These are phyloP conservation scores for Alloscopus bannaensis DNA, from an alignment of 2,888 invertebrate genomes.

Conservation along the genomic window DNA sequence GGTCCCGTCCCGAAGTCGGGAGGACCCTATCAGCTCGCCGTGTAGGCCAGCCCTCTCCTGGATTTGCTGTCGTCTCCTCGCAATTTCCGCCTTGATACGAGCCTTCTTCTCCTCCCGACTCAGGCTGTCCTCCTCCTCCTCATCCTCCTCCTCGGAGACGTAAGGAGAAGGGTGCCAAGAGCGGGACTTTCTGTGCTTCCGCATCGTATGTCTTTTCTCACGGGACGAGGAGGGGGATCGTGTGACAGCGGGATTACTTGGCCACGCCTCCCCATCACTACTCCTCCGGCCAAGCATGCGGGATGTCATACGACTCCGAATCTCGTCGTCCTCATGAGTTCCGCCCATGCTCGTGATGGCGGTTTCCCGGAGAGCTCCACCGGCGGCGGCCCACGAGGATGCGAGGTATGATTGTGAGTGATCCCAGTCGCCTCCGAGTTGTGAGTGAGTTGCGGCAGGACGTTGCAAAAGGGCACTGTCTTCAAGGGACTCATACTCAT, in stretches of 20 bases:
- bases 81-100: slow-evolving; percentile 80
- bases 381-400: slow-evolving; percentile 75
- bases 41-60: slow-evolving; percentile 79
- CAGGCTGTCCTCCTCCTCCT: slow-evolving; percentile 78
- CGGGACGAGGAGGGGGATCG: slow-evolving; percentile 57
- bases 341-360: slow-evolving; percentile 75
- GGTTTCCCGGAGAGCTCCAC: slow-evolving; percentile 75
- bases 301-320: slow-evolving; percentile 69
- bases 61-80: slow-evolving; percentile 79
- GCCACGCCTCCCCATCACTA: slow-evolving; percentile 72
- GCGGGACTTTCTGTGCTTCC: slow-evolving; percentile 75
- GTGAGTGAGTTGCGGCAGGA: slow-evolving; percentile 63
- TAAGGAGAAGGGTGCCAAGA: slow-evolving; percentile 79
- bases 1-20: slow-evolving; percentile 74
- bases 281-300: slow-evolving; percentile 69
- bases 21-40: slow-evolving; percentile 77
- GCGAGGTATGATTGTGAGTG: slow-evolving; percentile 75
- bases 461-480: slow-evolving; percentile 73
- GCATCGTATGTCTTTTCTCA: slow-evolving; percentile 73
- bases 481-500: slow-evolving; percentile 76
- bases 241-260: slow-evolving; percentile 44
- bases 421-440: slow-evolving; percentile 74
- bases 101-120: slow-evolving; percentile 79
- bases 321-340: slow-evolving; percentile 74
- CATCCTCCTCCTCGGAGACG: slow-evolving; percentile 76